A percentile compares a stretch with the other conserved stretches of the same genome.
Evolutionary conservation across 1,140 invertebrate genomes (phyloP).

Genomic region (Sarcophaga peregrina): DNA sequence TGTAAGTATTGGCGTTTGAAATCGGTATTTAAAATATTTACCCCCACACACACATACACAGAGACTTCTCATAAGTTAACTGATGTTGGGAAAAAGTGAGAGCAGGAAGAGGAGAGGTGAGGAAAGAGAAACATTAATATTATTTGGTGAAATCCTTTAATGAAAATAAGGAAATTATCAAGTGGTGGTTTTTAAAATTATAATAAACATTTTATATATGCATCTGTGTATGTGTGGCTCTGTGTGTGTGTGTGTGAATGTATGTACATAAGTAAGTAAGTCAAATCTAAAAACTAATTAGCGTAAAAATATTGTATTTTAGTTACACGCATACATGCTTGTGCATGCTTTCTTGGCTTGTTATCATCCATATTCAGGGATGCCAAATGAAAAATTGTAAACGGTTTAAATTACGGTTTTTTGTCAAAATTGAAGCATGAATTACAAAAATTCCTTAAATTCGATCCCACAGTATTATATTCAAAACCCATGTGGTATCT

Average conservation of each 20-base stretch:
- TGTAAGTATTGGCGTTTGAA: not conserved
- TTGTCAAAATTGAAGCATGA: no score
- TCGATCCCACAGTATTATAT: no score
- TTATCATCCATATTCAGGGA: no score
- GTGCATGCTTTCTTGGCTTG: no score
- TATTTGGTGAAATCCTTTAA: conserved; percentile 6
- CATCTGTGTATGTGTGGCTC: no score
- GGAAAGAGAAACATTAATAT: not conserved
- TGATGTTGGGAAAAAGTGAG: not conserved
- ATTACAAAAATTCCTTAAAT: no score
- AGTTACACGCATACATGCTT: no score
- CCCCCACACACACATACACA: not conserved
- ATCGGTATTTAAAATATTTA: not conserved
- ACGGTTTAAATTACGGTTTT: no score
- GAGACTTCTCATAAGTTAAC: not conserved
- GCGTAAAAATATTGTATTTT: conserved; percentile 9
- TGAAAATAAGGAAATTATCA: conserved; percentile 22
- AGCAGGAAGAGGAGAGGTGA: not conserved
- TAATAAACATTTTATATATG: not conserved
- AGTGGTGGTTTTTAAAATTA: conserved; percentile 1
- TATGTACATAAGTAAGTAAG: not conserved
- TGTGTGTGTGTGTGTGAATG: no score
- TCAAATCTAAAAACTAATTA: conserved; percentile 23
- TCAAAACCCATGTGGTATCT: no score
- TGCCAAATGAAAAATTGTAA: no score